Percentiles rank a stretch among this genome's conserved stretches.
Evolutionary conservation across 2,888 invertebrate species (phyloP).

Genomic region (Leptinotarsa juncta): DNA sequence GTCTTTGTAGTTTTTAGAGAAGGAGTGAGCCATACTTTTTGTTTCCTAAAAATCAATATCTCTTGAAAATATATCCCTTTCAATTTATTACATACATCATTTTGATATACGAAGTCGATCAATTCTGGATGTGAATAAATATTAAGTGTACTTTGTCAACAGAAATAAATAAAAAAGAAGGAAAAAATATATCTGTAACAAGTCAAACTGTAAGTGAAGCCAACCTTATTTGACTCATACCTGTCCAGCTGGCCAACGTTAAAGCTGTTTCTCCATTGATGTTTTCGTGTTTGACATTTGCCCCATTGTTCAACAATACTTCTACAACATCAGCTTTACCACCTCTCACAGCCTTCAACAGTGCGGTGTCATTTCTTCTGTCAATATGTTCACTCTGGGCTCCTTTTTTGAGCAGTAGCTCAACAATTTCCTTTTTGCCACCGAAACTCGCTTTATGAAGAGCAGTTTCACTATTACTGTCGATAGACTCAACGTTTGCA

Average conservation of each 20-base stretch:
- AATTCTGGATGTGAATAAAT: no score
- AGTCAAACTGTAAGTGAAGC: no score
- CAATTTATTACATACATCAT: no score
- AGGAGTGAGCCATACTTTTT: no score
- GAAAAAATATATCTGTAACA: no score
- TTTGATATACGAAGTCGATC: no score
- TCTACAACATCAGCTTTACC: conserved; percentile 17
- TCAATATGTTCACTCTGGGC: conserved; percentile 13
- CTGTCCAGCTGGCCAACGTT: conserved; percentile 3
- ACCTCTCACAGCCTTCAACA: conserved; percentile 15
- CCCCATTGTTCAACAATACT: background rate
- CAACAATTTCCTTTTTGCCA: conserved; percentile 19
- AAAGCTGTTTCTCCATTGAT: conserved; percentile 7
- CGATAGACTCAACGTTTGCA: conserved; percentile 11
- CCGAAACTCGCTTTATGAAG: conserved; percentile 17
- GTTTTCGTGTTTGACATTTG: background rate
- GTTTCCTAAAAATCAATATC: no score
- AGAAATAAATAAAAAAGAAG: no score
- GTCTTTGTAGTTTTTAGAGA: no score
- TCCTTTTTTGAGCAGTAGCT: conserved; percentile 7
- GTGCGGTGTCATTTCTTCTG: conserved; percentile 6
- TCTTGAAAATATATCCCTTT: no score
- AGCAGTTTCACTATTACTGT: conserved; percentile 17
- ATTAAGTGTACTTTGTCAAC: no score
- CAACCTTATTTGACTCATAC: background rate